Conservation (phyloP, 1,140 invertebrate species). For the Hycleus phaleratus region DNA sequence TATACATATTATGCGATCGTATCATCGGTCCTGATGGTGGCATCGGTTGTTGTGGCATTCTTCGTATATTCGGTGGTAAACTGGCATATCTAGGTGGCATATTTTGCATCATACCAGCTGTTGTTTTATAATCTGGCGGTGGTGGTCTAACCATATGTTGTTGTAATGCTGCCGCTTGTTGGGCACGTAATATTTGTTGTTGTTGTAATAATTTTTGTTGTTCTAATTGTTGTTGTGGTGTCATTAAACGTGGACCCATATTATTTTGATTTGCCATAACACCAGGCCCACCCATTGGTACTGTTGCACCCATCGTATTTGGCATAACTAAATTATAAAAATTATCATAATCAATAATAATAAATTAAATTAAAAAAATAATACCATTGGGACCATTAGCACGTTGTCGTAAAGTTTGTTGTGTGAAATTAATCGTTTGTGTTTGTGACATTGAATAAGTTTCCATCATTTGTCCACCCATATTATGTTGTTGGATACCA, state of each 20-base stretch:
- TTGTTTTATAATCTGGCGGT: constrained; percentile 67
- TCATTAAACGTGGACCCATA: constrained; percentile 17
- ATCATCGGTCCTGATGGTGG: constrained; percentile 65
- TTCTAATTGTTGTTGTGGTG: constrained; percentile 24
- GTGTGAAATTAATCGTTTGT: constrained; percentile 76
- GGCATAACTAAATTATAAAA: not conserved
- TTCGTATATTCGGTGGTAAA: constrained; percentile 49
- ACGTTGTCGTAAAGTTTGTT: constrained; percentile 55
- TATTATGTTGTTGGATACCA: constrained; percentile 22
- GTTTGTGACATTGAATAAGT: constrained; percentile 68
- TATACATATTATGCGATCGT: constrained; percentile 52
- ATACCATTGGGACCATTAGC: constrained; percentile 34
- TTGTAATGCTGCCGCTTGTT: constrained; percentile 22
- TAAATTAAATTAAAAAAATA: not conserved
- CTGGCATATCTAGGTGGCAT: constrained; percentile 40
- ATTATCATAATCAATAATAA: not conserved
- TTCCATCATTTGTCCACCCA: constrained; percentile 43
- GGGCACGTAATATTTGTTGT: constrained; percentile 26
- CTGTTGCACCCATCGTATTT: constrained; percentile 11
- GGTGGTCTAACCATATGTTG: constrained; percentile 49
- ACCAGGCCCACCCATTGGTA: not conserved
- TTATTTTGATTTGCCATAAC: too few species aligned
- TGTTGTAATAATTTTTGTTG: constrained; percentile 38
- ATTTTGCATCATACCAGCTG: constrained; percentile 53
- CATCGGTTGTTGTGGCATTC: constrained; percentile 58